A percentile compares a stretch with the other conserved stretches of the same genome.
These are phyloP conservation scores for Drosophila niveifrons DNA, from an alignment of 2,888 invertebrate species.

Conservation along the genomic window DNA sequence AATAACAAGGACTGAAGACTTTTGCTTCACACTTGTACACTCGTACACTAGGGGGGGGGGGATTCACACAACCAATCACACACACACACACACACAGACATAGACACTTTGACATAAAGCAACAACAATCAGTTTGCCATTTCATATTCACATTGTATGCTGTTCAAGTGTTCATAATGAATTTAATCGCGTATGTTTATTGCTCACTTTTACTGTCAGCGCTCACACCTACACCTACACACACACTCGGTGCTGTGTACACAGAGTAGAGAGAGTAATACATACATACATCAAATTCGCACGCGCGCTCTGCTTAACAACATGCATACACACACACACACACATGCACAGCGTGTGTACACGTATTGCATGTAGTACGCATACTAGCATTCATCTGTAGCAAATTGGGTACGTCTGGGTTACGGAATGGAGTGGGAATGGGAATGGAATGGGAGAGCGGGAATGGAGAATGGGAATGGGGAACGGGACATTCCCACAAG, in stretches of 20 bases:
- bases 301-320: conserved; percentile 20
- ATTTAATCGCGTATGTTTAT: conserved; percentile 85
- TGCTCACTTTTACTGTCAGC: conserved; percentile 75
- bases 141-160: conserved; percentile 74
- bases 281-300: conserved; percentile 34
- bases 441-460: no score
- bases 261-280: conserved; percentile 8
- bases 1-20: conserved; percentile 47
- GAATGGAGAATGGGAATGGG: background rate
- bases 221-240: conserved; percentile 1
- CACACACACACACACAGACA: conserved; percentile 20
- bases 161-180: conserved; percentile 83
- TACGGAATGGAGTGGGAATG: background rate
- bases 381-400: background rate
- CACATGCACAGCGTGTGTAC: background rate
- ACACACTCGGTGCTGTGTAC: conserved; percentile 10
- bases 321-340: background rate
- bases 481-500: conserved; percentile 57
- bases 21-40: conserved; percentile 35
- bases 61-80: conserved; percentile 41
- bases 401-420: conserved; percentile 1
- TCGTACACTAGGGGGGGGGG: conserved; percentile 39
- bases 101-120: conserved; percentile 10
- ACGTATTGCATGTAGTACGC: background rate
- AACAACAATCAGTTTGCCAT: conserved; percentile 66